Conservation (phyloP, 2,113 vertebrate species). For the Cygnus buccinator region DNA sequence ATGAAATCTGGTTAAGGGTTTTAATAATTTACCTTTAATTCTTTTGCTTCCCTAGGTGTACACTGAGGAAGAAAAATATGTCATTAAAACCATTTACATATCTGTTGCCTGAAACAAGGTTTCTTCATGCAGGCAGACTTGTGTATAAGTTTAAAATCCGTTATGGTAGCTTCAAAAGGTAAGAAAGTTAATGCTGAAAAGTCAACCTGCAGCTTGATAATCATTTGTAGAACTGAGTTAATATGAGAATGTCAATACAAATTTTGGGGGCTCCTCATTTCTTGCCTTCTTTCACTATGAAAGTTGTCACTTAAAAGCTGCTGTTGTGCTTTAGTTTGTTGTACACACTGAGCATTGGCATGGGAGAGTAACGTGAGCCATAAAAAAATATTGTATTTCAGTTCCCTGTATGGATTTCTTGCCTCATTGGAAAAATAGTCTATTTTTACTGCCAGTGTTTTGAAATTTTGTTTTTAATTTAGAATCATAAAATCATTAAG, state of each 20-base stretch:
- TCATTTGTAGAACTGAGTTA: background rate
- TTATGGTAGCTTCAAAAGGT: conserved; percentile 81
- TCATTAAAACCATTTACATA: conserved; percentile 81
- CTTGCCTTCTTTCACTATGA: background rate
- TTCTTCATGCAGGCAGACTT: conserved; percentile 79
- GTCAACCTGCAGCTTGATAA: background rate
- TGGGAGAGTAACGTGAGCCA: background rate
- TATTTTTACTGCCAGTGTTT: background rate
- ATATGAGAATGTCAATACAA: too few relatives aligned
- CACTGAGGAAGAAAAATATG: conserved; percentile 64
- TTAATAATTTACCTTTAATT: background rate
- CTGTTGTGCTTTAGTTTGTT: background rate
- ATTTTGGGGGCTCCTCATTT: background rate
- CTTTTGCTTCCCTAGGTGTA: conserved; percentile 23
- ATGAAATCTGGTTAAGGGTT: background rate
- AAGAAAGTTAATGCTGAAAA: background rate
- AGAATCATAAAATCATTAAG: background rate
- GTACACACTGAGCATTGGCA: background rate
- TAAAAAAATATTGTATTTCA: accelerated
- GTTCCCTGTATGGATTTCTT: background rate
- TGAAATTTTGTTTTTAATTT: background rate
- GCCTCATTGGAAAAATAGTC: background rate
- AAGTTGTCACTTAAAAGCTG: too few relatives aligned
- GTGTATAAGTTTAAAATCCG: conserved; percentile 89
- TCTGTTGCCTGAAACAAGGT: conserved; percentile 83